Conservation (phyloP, 2,113 vertebrate species). For the Mola mola region DNA sequence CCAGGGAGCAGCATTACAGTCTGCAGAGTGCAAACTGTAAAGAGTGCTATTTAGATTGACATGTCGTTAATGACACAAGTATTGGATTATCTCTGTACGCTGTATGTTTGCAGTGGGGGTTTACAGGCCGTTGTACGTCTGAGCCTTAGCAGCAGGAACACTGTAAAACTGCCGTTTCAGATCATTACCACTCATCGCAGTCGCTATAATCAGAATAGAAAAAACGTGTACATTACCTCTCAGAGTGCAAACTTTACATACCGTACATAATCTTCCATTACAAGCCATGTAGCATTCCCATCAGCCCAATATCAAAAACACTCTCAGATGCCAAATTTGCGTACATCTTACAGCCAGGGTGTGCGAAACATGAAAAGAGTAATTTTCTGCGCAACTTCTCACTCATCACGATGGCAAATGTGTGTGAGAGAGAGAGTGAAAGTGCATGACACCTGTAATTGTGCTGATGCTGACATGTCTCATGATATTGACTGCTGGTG, state of each 20-base stretch:
- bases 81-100: slow-evolving; percentile 46
- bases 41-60: too few relatives aligned
- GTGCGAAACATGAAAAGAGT: slow-evolving; percentile 50
- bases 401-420: slow-evolving; percentile 36
- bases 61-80: slow-evolving; percentile 42
- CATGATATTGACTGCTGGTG: slow-evolving; percentile 18
- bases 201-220: slow-evolving; percentile 40
- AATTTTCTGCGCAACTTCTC: slow-evolving; percentile 66
- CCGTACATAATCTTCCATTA: slow-evolving; percentile 23
- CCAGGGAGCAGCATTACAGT: slow-evolving; percentile 25
- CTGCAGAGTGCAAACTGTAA: too few relatives aligned
- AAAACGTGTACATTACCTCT: slow-evolving; percentile 18
- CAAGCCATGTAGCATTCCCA: slow-evolving; percentile 20
- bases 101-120: slow-evolving; percentile 19
- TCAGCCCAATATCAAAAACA: slow-evolving; percentile 7
- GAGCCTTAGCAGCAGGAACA: slow-evolving; percentile 27
- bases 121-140: slow-evolving; percentile 13
- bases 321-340: slow-evolving; percentile 34
- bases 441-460: slow-evolving; percentile 36
- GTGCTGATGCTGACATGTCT: slow-evolving; percentile 13
- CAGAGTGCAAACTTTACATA: slow-evolving; percentile 9
- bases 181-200: slow-evolving; percentile 51
- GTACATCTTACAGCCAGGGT: slow-evolving; percentile 41
- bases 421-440: neutral
- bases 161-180: slow-evolving; percentile 27